Evolutionary conservation across 2,113 vertebrate genomes (phyloP), one percentile per base, ranked within the genome.

Genomic region (Pomatorhinus ruficollis): DNA sequence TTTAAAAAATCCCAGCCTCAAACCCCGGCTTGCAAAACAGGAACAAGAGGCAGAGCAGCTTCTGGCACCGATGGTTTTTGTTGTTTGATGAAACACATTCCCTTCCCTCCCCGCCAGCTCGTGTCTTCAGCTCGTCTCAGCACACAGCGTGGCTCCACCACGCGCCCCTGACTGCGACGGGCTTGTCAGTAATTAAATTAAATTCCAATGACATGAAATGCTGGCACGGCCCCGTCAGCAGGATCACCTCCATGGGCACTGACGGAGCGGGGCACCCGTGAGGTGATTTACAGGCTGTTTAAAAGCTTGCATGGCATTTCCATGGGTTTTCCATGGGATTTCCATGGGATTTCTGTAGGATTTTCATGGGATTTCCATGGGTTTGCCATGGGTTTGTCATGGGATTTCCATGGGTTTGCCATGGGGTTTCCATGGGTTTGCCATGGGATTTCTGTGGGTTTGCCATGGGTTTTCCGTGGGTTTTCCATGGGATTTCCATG

Each of bases 211-310:
- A 42, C 54, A 15, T 33, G 27, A 23, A 80, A 30, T 4, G 44
- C n/a, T 86, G 10, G 10, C 14, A 31, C 13, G 28, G n/a, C 50
- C 0, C 1, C 19, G 44, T 65, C 80, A 24, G 17, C 1, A 0
- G 27, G 7, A 11, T 39, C 18, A 0, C 37, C 11, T 31, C 20
- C 13, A 2, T 15, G 6, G 9, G 50, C 59, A 3, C 14, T 15
- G 33, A 2, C 12, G 28, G 31, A 39, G 25, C 13, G 2, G 39
- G 57, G 25, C 42, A 10, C 20, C 2, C 0, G 11, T 0, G 13
- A 28, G 56, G 42, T 0, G 5, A 4, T 15, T 6, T 39, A 30
- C 24, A 25, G 60, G 35, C 31, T n/a, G 5, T 33, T 70, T 8
- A 3, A 28, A 25, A 2, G 33, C 24, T 27, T 12, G 14, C 6